Conservation (phyloP, 2,888 invertebrate genomes). For the Erpobdella octoculata region DNA sequence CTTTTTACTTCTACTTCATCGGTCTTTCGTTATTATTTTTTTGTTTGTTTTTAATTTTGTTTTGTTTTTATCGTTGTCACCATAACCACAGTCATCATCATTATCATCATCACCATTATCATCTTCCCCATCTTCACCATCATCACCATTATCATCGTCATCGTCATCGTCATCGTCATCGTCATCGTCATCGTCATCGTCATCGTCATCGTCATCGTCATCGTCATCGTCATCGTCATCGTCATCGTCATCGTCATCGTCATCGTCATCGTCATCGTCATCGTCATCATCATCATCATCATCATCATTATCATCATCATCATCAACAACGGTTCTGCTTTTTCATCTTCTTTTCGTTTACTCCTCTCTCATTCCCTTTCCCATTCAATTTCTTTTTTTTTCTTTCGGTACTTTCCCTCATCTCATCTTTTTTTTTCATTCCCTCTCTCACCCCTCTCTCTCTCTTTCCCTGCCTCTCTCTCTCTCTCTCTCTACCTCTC, state of each 20-base stretch:
- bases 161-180: conserved; percentile 25
- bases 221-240: conserved; percentile 23
- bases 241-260: conserved; percentile 20
- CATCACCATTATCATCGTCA: neutral
- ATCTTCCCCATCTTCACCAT: neutral
- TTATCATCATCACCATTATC: neutral
- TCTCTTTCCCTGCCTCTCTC: neutral
- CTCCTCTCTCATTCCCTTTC: neutral
- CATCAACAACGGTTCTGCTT: conserved; percentile 6
- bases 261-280: neutral
- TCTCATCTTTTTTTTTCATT: neutral
- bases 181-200: conserved; percentile 27
- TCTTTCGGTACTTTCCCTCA: neutral
- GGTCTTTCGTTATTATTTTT: neutral
- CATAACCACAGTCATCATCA: conserved; percentile 12
- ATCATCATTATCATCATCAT: conserved; percentile 21
- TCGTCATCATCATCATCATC: conserved; percentile 18
- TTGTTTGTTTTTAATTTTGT: neutral
- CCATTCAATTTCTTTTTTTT: neutral
- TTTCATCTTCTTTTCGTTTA: neutral
- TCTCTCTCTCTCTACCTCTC: neutral
- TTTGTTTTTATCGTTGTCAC: neutral
- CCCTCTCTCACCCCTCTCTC: neutral
- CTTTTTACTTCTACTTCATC: neutral
- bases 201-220: conserved; percentile 27